A percentile compares a stretch with the other conserved stretches of the same genome.
Evolutionary conservation across 2,888 invertebrate species (phyloP).

Genomic region (Piscicola geometra): DNA sequence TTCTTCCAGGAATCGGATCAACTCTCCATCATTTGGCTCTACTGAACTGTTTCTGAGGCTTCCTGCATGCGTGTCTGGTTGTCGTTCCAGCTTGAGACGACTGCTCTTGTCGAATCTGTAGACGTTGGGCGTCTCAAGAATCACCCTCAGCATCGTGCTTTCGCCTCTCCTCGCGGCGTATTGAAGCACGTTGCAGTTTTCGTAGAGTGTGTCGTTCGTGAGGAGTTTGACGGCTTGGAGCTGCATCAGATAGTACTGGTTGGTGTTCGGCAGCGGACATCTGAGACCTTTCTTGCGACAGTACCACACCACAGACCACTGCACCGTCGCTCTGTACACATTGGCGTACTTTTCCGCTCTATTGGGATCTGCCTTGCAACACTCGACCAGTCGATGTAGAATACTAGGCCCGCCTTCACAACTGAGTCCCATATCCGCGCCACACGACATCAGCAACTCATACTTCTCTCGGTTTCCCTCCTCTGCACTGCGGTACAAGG

Average conservation of each 20-base stretch:
- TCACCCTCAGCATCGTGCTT: slow-evolving; percentile 33
- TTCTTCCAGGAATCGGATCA: slow-evolving; percentile 23
- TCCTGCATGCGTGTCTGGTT: not conserved
- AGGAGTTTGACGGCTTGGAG: slow-evolving; percentile 34
- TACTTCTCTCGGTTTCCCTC: slow-evolving; percentile 34
- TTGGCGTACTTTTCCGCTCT: slow-evolving; percentile 32
- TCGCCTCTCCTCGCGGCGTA: slow-evolving; percentile 36
- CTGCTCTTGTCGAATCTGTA: slow-evolving; percentile 33
- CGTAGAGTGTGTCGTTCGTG: slow-evolving; percentile 34
- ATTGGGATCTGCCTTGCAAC: slow-evolving; percentile 28
- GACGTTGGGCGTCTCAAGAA: slow-evolving; percentile 37
- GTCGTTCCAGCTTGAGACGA: slow-evolving; percentile 26
- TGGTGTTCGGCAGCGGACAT: slow-evolving; percentile 35
- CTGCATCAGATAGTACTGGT: slow-evolving; percentile 34
- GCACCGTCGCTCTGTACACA: slow-evolving; percentile 32
- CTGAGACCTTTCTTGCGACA: slow-evolving; percentile 35
- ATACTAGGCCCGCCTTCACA: slow-evolving; percentile 29
- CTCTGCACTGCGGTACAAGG: slow-evolving; percentile 35
- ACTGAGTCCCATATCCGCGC: slow-evolving; percentile 36
- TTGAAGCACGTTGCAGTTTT: slow-evolving; percentile 35
- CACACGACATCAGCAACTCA: slow-evolving; percentile 33
- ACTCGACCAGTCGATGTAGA: slow-evolving; percentile 36
- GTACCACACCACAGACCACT: slow-evolving; percentile 34
- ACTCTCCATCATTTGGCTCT: slow-evolving; percentile 23
- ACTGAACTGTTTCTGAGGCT: slow-evolving; percentile 7